Conservation (phyloP, 92 coral and sea anemone species). For the Isaurus tuberculatus region DNA sequence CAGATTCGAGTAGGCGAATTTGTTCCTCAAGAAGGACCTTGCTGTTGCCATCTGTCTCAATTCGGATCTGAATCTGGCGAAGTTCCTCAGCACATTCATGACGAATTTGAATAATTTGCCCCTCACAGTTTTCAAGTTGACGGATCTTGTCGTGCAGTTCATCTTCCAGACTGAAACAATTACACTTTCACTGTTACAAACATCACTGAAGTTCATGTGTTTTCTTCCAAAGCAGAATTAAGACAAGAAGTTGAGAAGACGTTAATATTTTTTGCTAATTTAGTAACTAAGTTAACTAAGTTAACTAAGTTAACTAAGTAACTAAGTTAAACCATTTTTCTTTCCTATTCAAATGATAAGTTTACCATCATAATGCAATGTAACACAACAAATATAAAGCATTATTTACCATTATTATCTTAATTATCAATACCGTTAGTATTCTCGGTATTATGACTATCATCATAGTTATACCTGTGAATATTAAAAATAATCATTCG, state of each 20-base stretch:
- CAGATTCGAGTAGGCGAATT: conserved; percentile 43
- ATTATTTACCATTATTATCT: background rate
- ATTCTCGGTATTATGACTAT: background rate
- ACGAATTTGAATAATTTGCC: conserved; percentile 63
- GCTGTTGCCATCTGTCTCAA: conserved; percentile 67
- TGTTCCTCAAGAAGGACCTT: conserved; percentile 69
- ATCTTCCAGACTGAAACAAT: conserved; percentile 51
- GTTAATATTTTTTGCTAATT: too few relatives aligned
- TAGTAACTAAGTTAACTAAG: too few relatives aligned
- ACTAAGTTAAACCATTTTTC: too few relatives aligned
- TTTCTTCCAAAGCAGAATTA: too few relatives aligned
- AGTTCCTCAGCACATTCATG: conserved; percentile 69
- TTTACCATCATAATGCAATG: too few relatives aligned
- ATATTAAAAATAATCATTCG: too few relatives aligned
- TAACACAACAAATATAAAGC: too few relatives aligned
- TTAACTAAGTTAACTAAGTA: too few relatives aligned
- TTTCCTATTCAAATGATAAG: too few relatives aligned
- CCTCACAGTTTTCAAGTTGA: conserved; percentile 59
- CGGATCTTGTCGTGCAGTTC: conserved; percentile 61
- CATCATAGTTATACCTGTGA: background rate
- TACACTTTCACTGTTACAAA: too few relatives aligned
- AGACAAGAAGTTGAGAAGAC: too few relatives aligned
- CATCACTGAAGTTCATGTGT: too few relatives aligned
- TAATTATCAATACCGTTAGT: background rate
- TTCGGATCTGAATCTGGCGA: conserved; percentile 61